A percentile compares a stretch with the other conserved stretches of the same genome.
Conservation (phyloP, 2,797 vertebrate species). For the Cryptoprocta ferox region DNA sequence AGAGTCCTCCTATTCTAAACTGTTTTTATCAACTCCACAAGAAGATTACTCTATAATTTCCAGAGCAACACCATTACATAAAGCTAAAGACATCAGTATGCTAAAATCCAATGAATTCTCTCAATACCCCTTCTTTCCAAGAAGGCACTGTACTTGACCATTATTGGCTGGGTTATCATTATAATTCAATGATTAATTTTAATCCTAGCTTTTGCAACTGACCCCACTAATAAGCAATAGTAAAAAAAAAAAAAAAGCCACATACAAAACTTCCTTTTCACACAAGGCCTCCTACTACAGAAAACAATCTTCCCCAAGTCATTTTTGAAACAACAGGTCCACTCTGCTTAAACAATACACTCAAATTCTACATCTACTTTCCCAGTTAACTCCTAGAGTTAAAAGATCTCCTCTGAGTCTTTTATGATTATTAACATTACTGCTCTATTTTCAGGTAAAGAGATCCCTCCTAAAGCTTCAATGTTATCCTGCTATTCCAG, state of each 20-base stretch:
- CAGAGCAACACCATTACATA: conserved; percentile 2
- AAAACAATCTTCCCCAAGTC: not conserved
- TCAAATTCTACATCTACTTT: not conserved
- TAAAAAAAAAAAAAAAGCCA: not conserved
- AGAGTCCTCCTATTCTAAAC: not conserved
- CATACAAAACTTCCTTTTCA: not conserved
- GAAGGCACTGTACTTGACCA: not conserved
- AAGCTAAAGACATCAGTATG: not conserved
- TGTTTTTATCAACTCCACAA: not conserved
- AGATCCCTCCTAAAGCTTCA: not conserved
- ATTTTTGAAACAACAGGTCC: conserved; percentile 33
- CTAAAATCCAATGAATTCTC: not conserved
- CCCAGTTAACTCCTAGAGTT: not conserved
- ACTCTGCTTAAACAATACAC: not conserved
- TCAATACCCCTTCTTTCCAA: conserved; percentile 1
- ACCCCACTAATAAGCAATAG: not conserved
- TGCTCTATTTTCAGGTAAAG: not conserved
- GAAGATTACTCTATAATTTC: not conserved
- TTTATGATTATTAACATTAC: not conserved
- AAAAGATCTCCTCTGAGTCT: not conserved
- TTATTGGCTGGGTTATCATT: not conserved
- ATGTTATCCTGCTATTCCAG: not conserved
- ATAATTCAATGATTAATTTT: conserved; percentile 2
- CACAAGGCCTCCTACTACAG: not conserved
- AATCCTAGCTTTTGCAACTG: conserved; percentile 8